Evolutionary conservation across 2,797 vertebrate genomes (phyloP).

Genomic region (Oreonectes daqikongensis): DNA sequence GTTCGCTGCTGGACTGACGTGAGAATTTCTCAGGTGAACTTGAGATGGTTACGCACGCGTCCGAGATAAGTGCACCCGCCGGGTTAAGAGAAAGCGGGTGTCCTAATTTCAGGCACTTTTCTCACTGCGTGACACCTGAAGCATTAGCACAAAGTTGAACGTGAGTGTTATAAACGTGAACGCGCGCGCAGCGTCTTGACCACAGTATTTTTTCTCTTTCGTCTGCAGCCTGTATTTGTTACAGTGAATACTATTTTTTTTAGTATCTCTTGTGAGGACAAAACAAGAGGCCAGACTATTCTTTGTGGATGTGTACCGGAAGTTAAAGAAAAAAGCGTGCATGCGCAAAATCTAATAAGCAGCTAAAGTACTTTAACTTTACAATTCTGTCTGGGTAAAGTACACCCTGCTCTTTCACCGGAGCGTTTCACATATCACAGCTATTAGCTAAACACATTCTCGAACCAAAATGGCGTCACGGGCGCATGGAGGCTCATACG

Average conservation of each 20-base stretch:
- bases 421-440: not conserved
- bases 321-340: too few species aligned
- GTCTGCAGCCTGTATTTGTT: too few species aligned
- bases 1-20: conserved; percentile 1
- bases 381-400: not conserved
- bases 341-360: too few species aligned
- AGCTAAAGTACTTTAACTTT: not conserved
- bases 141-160: conserved; percentile 11
- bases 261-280: too few species aligned
- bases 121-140: conserved; percentile 11
- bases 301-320: too few species aligned
- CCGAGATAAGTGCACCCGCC: conserved; percentile 38
- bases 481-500: not conserved
- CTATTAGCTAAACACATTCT: conserved; percentile 18
- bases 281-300: too few species aligned
- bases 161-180: conserved; percentile 4
- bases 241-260: too few species aligned
- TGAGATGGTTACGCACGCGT: conserved; percentile 19
- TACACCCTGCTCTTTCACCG: not conserved
- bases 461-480: not conserved
- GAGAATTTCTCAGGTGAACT: conserved; percentile 14
- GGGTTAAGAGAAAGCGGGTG: too few species aligned
- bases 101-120: conserved; percentile 31
- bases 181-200: not conserved
- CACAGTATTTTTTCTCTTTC: not conserved